Evolutionary conservation across 2,113 vertebrate genomes (phyloP).

Genomic region (Pionites leucogaster): DNA sequence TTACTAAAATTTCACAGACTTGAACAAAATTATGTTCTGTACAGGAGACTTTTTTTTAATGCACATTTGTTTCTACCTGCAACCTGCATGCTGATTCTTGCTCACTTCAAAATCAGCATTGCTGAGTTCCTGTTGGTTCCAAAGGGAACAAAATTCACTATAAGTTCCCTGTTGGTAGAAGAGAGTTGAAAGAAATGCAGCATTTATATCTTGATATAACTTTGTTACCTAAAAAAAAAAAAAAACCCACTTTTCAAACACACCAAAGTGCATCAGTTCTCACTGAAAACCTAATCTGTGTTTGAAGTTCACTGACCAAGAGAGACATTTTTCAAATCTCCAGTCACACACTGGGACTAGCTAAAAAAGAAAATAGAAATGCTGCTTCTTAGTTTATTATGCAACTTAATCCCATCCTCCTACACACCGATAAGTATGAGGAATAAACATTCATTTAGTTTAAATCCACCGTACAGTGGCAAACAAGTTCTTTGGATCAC

Average conservation of each 20-base stretch:
- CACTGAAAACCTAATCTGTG: not conserved
- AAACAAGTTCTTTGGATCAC: not conserved
- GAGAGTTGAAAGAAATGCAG: not conserved
- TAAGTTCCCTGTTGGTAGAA: not conserved
- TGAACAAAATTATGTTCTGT: not conserved
- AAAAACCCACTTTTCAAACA: not conserved
- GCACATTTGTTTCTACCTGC: not conserved
- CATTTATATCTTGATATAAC: not conserved
- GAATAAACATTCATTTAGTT: not conserved
- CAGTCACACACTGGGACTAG: not conserved
- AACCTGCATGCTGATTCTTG: not conserved
- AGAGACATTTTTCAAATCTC: not conserved
- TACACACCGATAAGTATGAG: not conserved
- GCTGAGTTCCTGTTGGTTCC: not conserved
- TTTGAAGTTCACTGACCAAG: not conserved
- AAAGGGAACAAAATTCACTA: not conserved
- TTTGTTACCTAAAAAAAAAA: not conserved
- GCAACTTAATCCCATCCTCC: not conserved
- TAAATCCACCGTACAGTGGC: not conserved
- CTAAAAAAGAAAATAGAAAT: not conserved
- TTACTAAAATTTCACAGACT: not conserved
- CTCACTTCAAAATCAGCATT: not conserved
- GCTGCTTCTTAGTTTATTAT: not conserved
- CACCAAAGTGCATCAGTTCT: not conserved
- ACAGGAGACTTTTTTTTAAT: not conserved